These are phyloP conservation scores for Argopecten irradians DNA, from an alignment of 1,140 invertebrate genomes.

Conservation along the genomic window DNA sequence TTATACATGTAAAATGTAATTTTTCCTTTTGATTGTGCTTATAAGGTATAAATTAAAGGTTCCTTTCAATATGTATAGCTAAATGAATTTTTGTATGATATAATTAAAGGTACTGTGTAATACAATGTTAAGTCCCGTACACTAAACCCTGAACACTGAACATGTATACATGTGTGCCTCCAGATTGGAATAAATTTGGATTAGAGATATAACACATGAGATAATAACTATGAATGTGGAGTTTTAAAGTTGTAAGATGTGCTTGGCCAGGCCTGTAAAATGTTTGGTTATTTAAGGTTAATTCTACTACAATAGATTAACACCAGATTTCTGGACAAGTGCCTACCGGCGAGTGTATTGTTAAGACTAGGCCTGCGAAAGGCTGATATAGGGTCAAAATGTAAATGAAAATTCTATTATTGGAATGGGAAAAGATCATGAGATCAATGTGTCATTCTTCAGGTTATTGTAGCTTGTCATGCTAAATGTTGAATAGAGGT, in stretches of 20 bases:
- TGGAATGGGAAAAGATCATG: neutral
- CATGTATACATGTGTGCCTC: neutral
- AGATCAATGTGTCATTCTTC: neutral
- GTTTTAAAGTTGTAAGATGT: neutral
- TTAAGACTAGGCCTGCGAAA: neutral
- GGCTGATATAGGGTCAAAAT: neutral
- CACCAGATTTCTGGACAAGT: neutral
- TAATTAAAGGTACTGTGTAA: too few species aligned
- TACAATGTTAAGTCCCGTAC: neutral
- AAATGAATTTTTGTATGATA: neutral
- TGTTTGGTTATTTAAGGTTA: neutral
- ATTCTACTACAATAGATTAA: neutral
- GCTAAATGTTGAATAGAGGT: neutral
- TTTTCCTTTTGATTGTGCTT: neutral
- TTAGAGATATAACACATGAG: neutral
- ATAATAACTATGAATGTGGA: neutral
- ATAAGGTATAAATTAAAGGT: neutral
- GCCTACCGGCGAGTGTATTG: neutral
- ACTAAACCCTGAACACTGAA: neutral
- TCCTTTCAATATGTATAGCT: neutral
- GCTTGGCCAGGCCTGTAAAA: neutral
- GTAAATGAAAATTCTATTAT: neutral
- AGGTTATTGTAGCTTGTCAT: neutral
- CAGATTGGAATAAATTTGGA: neutral
- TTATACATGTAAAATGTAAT: neutral